Percentiles rank a stretch among this genome's conserved stretches.
Conservation (phyloP, 2,113 vertebrate genomes). For the Atlantisia rogersi region DNA sequence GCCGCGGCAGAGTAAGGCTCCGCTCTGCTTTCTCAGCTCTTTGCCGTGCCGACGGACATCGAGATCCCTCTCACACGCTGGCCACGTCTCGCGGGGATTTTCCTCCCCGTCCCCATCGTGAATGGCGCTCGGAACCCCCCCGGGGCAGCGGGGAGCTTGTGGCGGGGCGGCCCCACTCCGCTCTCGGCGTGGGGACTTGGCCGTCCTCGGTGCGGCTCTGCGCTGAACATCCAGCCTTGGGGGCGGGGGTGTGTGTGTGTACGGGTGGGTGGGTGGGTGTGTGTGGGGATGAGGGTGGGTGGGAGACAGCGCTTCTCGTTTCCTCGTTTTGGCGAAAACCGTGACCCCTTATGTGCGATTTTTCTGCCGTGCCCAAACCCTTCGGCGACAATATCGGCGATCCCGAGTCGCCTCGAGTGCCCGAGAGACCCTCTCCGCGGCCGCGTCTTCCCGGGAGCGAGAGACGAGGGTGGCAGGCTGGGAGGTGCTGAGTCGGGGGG, state of each 20-base stretch:
- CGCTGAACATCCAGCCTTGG: background rate
- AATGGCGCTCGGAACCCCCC: background rate
- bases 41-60: fast-evolving
- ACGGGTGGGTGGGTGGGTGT: no score
- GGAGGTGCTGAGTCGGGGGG: background rate
- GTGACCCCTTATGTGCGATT: background rate
- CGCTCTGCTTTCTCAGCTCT: background rate
- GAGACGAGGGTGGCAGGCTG: background rate
- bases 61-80: background rate
- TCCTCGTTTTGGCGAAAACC: background rate
- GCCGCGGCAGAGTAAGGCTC: background rate
- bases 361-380: background rate
- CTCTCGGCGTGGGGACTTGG: no score
- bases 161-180: background rate
- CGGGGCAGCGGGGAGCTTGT: no score
- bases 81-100: background rate
- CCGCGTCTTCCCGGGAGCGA: background rate
- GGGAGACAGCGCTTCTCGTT: background rate
- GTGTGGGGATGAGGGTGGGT: no score
- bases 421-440: background rate
- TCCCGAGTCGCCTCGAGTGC: no score
- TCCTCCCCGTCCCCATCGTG: no score
- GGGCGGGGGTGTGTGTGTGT: no score
- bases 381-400: background rate
- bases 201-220: background rate